Evolutionary conservation across 2,888 invertebrate genomes (phyloP).

Genomic region (Acleris holmiana): DNA sequence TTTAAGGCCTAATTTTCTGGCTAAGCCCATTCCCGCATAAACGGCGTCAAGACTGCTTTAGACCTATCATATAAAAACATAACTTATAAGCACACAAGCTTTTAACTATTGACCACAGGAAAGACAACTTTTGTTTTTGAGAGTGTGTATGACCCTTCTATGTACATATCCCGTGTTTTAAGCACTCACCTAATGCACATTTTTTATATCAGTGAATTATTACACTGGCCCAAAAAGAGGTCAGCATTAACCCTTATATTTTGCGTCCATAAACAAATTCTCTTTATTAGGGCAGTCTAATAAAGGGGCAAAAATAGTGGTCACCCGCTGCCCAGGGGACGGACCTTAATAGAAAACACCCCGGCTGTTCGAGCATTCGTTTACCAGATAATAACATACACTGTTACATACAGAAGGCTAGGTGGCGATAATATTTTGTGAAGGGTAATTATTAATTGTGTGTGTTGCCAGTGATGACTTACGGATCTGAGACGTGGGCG

Average conservation of each 20-base stretch:
- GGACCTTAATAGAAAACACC: constrained; percentile 31
- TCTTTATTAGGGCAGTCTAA: constrained; percentile 66
- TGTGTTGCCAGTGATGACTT: no score
- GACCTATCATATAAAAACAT: no score
- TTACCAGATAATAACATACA: constrained; percentile 16
- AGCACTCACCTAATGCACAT: neutral
- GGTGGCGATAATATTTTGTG: neutral
- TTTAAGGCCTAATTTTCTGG: no score
- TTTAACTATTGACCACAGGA: no score
- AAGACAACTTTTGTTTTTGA: no score
- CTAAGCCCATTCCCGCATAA: no score
- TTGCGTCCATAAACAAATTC: constrained; percentile 58
- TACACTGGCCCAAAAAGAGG: neutral
- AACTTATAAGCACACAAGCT: no score
- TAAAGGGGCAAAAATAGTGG: constrained; percentile 73
- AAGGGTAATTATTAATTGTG: no score
- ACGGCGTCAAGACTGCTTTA: no score
- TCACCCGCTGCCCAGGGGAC: constrained; percentile 52
- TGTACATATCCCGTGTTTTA: no score
- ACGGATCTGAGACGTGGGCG: no score
- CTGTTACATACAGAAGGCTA: neutral
- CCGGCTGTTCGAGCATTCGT: constrained; percentile 8
- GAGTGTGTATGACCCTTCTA: no score
- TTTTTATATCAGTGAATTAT: neutral
- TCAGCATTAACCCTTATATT: constrained; percentile 37